These are phyloP conservation scores for Zosterops japonicus DNA, from an alignment of 2,113 vertebrate genomes.

Conservation along the genomic window DNA sequence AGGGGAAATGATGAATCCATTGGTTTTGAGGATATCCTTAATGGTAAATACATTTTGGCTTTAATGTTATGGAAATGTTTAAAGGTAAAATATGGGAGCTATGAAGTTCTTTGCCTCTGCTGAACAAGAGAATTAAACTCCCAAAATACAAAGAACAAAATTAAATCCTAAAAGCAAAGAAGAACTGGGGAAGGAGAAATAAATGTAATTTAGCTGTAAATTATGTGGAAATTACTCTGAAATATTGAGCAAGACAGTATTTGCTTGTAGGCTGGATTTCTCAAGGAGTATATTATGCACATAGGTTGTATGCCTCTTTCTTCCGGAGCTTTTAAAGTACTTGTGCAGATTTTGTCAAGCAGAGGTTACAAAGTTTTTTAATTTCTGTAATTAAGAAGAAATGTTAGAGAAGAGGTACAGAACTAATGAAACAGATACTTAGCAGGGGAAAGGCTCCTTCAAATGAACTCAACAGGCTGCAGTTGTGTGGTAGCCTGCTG, in stretches of 20 bases:
- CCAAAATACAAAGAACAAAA: not conserved
- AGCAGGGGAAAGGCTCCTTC: not conserved
- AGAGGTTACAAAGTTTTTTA: not conserved
- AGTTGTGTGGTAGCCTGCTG: not conserved
- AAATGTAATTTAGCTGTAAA: not conserved
- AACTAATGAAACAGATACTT: not conserved
- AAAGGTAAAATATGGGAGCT: not conserved
- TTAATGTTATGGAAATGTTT: not conserved
- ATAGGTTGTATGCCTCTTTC: not conserved
- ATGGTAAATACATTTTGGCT: constrained; percentile 75
- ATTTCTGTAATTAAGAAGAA: not conserved
- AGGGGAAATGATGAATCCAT: constrained; percentile 86
- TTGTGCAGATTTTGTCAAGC: not conserved
- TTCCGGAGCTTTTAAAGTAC: not conserved
- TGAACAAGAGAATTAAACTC: not conserved
- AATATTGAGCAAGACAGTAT: not conserved
- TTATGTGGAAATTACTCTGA: not conserved
- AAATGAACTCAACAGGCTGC: not conserved
- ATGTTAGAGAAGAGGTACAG: not conserved
- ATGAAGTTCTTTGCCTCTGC: not conserved
- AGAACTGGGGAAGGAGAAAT: not conserved
- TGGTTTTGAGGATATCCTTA: constrained; percentile 93
- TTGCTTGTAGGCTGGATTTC: not conserved
- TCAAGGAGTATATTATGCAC: not conserved
- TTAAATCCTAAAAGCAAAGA: not conserved